Evolutionary conservation across 2,113 vertebrate genomes (phyloP).

Genomic region (Sminthopsis crassicaudata): DNA sequence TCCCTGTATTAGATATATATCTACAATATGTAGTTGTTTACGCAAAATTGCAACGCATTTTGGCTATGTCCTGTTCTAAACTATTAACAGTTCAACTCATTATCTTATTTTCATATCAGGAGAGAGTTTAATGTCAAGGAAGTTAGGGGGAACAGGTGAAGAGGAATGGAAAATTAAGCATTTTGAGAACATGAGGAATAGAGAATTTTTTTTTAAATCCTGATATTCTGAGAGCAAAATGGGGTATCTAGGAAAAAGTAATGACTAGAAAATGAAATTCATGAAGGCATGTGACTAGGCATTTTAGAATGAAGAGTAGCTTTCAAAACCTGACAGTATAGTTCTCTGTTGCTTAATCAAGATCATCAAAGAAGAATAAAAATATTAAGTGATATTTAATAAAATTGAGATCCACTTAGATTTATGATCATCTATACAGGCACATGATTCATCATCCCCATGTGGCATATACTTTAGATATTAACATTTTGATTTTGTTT

Average conservation of each 20-base stretch:
- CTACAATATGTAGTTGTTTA: not conserved
- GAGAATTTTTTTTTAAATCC: not conserved
- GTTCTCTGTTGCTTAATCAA: slow-evolving; percentile 30
- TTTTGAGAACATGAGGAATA: not conserved
- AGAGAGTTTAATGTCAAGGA: not conserved
- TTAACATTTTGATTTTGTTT: slow-evolving; percentile 48
- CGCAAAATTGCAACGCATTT: not conserved
- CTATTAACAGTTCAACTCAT: not conserved
- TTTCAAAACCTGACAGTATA: slow-evolving; percentile 21
- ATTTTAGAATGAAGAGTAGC: slow-evolving; percentile 25
- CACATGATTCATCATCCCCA: slow-evolving; percentile 25
- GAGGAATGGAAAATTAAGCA: not conserved
- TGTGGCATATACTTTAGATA: slow-evolving; percentile 2
- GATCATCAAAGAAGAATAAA: slow-evolving; percentile 49
- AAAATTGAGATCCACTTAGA: not conserved
- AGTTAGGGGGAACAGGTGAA: not conserved
- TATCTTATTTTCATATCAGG: not conserved
- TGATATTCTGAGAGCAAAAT: slow-evolving; percentile 26
- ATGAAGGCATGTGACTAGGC: not conserved
- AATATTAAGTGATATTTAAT: slow-evolving; percentile 9
- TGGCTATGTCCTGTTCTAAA: not conserved
- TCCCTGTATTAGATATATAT: slow-evolving; percentile 8
- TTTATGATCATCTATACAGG: slow-evolving; percentile 23
- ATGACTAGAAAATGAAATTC: slow-evolving; percentile 26
- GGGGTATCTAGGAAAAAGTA: not conserved